phyloP scores from a whole-genome alignment of 2,888 invertebrate species.

The Gisinianus flammeolus region DNA sequence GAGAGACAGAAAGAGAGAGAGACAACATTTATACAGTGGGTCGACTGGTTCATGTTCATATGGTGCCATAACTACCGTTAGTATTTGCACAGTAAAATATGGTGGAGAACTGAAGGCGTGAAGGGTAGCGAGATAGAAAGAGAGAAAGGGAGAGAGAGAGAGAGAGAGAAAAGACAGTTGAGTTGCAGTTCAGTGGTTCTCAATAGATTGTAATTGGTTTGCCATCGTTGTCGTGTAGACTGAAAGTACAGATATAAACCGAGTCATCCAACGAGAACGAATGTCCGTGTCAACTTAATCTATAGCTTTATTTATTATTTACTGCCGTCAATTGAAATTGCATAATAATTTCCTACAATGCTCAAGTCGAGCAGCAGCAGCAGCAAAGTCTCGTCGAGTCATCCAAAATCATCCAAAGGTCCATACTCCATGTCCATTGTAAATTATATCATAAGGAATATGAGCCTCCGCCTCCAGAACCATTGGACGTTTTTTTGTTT shows the following conservation, averaged over 20 bases:
- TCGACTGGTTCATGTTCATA: neutral
- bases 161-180: too few species aligned
- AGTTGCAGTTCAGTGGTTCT: conserved; percentile 50
- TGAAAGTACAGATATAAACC: neutral
- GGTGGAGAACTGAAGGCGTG: conserved; percentile 49
- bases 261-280: neutral
- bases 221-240: conserved; percentile 3
- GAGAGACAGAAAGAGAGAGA: neutral
- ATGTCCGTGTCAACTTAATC: conserved; percentile 32
- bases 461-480: too few species aligned
- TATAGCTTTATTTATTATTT: conserved; percentile 34
- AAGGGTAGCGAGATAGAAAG: conserved; percentile 37
- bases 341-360: conserved; percentile 23
- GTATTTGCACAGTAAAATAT: neutral
- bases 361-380: neutral
- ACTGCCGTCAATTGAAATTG: conserved; percentile 29
- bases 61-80: conserved; percentile 3
- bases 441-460: too few species aligned
- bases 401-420: neutral
- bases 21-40: neutral
- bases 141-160: conserved; percentile 38
- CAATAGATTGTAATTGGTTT: conserved; percentile 53
- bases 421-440: too few species aligned
- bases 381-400: too few species aligned
- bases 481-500: too few species aligned